A percentile compares a stretch with the other conserved stretches of the same genome.
Evolutionary conservation across 2,797 vertebrate species (phyloP).

Genomic region (Tolypeutes matacus): DNA sequence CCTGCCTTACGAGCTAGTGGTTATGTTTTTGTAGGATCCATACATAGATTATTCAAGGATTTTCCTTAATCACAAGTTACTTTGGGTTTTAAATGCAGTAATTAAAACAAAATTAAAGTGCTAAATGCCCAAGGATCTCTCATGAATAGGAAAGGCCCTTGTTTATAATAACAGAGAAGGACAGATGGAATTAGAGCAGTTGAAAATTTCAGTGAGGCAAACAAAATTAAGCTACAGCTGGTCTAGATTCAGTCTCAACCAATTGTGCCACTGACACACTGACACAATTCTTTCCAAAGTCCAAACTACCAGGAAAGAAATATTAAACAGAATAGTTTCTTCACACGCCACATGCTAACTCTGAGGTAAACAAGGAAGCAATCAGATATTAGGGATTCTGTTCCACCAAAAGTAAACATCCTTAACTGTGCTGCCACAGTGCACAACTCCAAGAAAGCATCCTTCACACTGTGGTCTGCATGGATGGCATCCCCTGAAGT

Average conservation of each 20-base stretch:
- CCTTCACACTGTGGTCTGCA: neutral
- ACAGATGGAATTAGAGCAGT: neutral
- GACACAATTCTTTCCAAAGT: constrained; percentile 55
- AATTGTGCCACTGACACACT: constrained; percentile 43
- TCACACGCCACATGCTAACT: neutral
- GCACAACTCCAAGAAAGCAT: neutral
- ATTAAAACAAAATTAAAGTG: constrained; percentile 58
- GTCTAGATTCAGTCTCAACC: constrained; percentile 33
- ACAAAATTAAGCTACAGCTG: constrained; percentile 38
- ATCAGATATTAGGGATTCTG: neutral
- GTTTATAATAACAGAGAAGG: constrained; percentile 18
- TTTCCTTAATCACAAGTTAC: constrained; percentile 33
- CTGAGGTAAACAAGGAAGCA: neutral
- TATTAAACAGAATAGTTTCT: neutral
- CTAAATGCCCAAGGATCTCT: neutral
- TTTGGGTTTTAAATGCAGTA: constrained; percentile 43
- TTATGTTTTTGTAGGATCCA: neutral
- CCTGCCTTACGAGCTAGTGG: neutral
- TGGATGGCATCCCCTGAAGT: neutral
- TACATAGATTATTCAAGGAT: neutral
- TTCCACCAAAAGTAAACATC: neutral
- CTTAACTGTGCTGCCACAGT: neutral
- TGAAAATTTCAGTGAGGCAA: constrained; percentile 37
- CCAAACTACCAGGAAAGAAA: neutral
- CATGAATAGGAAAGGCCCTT: neutral